Evolutionary conservation across 1,140 invertebrate species (phyloP), one percentile per base, ranked within the genome.

Genomic region (Nephotettix cincticeps): DNA sequence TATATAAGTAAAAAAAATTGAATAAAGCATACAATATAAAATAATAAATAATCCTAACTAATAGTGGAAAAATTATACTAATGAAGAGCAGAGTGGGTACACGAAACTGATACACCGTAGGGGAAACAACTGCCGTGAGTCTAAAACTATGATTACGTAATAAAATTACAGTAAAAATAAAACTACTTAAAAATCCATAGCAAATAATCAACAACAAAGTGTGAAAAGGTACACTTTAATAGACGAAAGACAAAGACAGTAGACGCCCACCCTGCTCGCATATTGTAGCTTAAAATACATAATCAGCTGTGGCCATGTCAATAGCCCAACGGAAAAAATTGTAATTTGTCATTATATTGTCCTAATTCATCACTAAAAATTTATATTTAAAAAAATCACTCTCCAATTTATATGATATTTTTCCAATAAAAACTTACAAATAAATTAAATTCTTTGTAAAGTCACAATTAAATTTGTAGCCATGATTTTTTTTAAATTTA

Each of bases 301-400:
- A 98, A 71, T 99, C 94, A 47, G 93, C 90, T 65, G 91, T 93
- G 73, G 96, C 95, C 98, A 99, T 99, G 79, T 99, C 98, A 78
- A 99, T 98, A 69, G 98, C 98, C 98, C 98, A 99, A 77, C 95
- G 88, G 85, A 99, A 99, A n/a, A n/a, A n/a, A n/a, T n/a, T n/a
- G n/a, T n/a, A n/a, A n/a, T n/a, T n/a, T n/a, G n/a, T n/a, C n/a
- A n/a, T n/a, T n/a, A n/a, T n/a, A n/a, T n/a, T n/a, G n/a, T n/a
- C n/a, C n/a, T n/a, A n/a, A n/a, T n/a, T n/a, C n/a, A n/a, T n/a
- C n/a, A n/a, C n/a, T n/a, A n/a, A n/a, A n/a, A n/a, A n/a, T n/a
- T n/a, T n/a, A n/a, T n/a, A n/a, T n/a, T n/a, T n/a, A n/a, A n/a
- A n/a, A n/a, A n/a, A n/a, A n/a, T n/a, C n/a, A n/a, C n/a, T n/a